A percentile compares a stretch with the other conserved stretches of the same genome.
These are phyloP conservation scores for Drosophila longiperda DNA, from an alignment of 2,888 invertebrate genomes.

Conservation along the genomic window DNA sequence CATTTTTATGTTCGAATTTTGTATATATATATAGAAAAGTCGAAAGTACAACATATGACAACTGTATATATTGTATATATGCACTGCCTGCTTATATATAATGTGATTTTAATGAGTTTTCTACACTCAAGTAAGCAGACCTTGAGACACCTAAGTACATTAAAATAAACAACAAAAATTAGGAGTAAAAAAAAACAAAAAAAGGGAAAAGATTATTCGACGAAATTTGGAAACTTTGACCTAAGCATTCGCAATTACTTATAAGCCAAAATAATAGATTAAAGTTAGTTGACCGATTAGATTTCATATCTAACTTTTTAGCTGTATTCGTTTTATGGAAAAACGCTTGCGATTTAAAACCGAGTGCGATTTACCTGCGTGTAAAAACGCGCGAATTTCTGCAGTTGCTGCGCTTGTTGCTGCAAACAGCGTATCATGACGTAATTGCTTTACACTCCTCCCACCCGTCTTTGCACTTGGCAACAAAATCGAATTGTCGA, in stretches of 20 bases:
- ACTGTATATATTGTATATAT: background rate
- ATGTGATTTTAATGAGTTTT: background rate
- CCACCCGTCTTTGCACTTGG: constrained; percentile 6
- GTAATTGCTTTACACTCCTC: constrained; percentile 26
- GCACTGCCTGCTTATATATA: background rate
- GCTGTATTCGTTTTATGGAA: background rate
- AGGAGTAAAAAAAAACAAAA: background rate
- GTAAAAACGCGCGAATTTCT: constrained; percentile 27
- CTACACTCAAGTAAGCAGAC: background rate
- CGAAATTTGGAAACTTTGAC: background rate
- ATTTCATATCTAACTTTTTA: background rate
- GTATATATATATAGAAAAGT: background rate
- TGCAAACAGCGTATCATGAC: constrained; percentile 37
- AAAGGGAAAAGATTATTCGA: background rate
- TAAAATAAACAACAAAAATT: background rate
- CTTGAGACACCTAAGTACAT: background rate
- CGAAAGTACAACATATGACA: background rate
- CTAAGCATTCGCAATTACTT: background rate
- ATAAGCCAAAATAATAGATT: background rate
- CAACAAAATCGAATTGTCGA: constrained; percentile 33
- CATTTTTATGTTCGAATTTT: background rate
- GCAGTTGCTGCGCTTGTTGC: constrained; percentile 24
- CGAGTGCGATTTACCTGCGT: constrained; percentile 55
- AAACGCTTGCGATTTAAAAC: constrained; percentile 23
- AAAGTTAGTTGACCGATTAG: background rate